These are phyloP conservation scores for Chiridota heheva DNA, from an alignment of 35 echinoderm and acorn worm genomes.

Conservation along the genomic window DNA sequence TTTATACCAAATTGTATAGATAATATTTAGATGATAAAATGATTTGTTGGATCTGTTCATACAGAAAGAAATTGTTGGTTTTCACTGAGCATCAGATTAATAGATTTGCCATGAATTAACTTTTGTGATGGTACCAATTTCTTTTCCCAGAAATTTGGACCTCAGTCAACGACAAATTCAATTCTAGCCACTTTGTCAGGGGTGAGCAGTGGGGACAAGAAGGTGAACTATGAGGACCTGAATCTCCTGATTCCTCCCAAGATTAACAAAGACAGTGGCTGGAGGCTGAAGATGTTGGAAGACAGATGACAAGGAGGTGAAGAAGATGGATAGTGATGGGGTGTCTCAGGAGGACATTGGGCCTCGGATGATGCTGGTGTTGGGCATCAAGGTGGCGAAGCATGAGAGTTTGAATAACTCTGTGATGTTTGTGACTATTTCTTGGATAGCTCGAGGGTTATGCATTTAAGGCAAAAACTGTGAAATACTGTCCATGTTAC, in stretches of 20 bases:
- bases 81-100: neutral
- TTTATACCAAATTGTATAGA: neutral
- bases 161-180: conserved; percentile 61
- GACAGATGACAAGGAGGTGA: conserved; percentile 32
- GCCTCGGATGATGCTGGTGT: too few species aligned
- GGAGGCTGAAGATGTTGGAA: conserved; percentile 68
- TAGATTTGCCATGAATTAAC: neutral
- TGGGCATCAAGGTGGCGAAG: too few species aligned
- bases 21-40: neutral
- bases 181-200: conserved; percentile 53
- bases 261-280: conserved; percentile 65
- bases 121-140: neutral
- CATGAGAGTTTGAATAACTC: too few species aligned
- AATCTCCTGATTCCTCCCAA: conserved; percentile 58
- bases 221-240: conserved; percentile 38
- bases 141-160: conserved; percentile 60
- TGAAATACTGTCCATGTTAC: too few species aligned
- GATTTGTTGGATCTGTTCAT: neutral
- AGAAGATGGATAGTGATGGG: neutral
- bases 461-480: too few species aligned
- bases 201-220: neutral
- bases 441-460: too few species aligned
- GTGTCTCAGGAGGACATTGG: too few species aligned
- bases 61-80: neutral
- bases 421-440: too few species aligned